phyloP scores from a whole-genome alignment of 1,140 invertebrate species.

The Ceratitis capitata region DNA sequence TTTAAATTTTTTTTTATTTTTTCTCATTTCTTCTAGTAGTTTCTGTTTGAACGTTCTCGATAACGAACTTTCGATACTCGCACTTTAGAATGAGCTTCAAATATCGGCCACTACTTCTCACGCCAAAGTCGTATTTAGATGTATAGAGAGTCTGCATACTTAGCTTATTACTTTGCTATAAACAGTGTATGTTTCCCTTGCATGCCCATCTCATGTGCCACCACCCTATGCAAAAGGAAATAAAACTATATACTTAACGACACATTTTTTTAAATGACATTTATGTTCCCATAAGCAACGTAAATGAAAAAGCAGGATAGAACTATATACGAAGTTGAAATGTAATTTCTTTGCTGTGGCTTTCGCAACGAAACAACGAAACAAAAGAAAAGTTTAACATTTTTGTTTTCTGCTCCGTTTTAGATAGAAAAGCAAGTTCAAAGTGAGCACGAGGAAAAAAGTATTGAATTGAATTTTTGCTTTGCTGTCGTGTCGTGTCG shows the following conservation, averaged over 20 bases:
- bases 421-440: neutral
- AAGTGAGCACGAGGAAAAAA: neutral
- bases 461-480: slow-evolving; percentile 11
- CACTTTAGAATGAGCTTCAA: too few species aligned
- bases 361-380: neutral
- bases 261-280: neutral
- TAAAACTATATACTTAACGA: neutral
- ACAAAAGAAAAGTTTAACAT: neutral
- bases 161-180: too few species aligned
- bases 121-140: too few species aligned
- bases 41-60: too few species aligned
- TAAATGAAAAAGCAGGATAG: neutral
- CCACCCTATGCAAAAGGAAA: neutral
- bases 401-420: neutral
- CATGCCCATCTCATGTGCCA: too few species aligned
- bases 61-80: too few species aligned
- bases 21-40: too few species aligned
- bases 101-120: too few species aligned
- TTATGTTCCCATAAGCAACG: neutral
- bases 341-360: neutral
- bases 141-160: too few species aligned
- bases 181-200: too few species aligned
- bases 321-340: neutral
- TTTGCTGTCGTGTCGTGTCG: slow-evolving; percentile 37
- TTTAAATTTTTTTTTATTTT: too few species aligned